phyloP scores from a whole-genome alignment of 2,888 invertebrate species.

The Cataglyphis rosenhaueri region DNA sequence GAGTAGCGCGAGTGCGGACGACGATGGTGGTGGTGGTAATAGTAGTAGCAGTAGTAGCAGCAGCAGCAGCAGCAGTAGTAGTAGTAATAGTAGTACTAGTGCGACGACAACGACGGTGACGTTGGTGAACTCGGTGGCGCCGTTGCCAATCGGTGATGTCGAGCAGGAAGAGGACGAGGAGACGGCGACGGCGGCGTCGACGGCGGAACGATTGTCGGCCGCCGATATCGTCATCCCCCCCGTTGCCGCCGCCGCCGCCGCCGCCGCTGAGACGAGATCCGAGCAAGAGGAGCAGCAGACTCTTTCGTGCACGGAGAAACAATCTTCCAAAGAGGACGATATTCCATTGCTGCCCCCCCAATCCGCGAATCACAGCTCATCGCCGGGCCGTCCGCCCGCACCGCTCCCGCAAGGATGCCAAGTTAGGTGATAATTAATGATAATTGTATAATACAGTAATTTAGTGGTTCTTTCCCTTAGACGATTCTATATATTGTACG shows the following conservation, averaged over 20 bases:
- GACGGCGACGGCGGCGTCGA: conserved; percentile 21
- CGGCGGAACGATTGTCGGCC: conserved; percentile 15
- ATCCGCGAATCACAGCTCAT: conserved; percentile 69
- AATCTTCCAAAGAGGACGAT: conserved; percentile 74
- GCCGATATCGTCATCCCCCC: conserved; percentile 4
- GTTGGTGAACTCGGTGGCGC: conserved; percentile 54
- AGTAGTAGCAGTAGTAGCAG: not conserved
- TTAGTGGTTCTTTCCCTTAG: conserved; percentile 77
- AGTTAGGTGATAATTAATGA: conserved; percentile 94
- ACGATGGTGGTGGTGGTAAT: conserved; percentile 24
- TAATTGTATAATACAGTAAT: conserved; percentile 83
- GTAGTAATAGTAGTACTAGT: conserved; percentile 34
- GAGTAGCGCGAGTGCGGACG: conserved; percentile 57
- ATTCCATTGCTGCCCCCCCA: conserved; percentile 59
- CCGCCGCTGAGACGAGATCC: conserved; percentile 8
- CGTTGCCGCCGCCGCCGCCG: conserved; percentile 26
- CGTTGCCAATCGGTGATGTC: conserved; percentile 27
- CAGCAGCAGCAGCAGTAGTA: not conserved
- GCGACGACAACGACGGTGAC: conserved; percentile 48
- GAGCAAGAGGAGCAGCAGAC: conserved; percentile 56
- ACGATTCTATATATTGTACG: conserved; percentile 65
- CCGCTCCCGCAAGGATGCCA: conserved; percentile 92
- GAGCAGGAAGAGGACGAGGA: conserved; percentile 15
- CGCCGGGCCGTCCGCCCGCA: conserved; percentile 86
- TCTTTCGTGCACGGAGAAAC: conserved; percentile 38